Percentiles rank a stretch among this genome's conserved stretches.
phyloP scores from a whole-genome alignment of 1,140 invertebrate genomes.

The Drosophila oshimai region DNA sequence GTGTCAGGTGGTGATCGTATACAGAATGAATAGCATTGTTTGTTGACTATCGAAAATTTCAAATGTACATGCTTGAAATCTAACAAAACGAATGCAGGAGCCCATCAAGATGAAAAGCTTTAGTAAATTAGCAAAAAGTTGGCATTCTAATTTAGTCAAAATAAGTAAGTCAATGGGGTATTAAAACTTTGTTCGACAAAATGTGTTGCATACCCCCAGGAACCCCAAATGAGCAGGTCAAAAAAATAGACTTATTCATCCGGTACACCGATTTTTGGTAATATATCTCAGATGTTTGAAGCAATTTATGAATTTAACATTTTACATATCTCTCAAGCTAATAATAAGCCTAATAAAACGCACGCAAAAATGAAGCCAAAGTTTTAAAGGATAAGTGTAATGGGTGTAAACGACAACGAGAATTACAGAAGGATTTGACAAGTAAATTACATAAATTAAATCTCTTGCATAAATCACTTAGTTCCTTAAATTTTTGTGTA shows the following conservation, averaged over 20 bases:
- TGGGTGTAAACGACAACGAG: conserved; percentile 36
- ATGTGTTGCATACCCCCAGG: conserved; percentile 32
- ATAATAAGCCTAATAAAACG: conserved; percentile 40
- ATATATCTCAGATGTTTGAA: conserved; percentile 16
- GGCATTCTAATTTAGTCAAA: neutral
- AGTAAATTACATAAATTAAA: conserved; percentile 36
- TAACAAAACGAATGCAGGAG: conserved; percentile 41
- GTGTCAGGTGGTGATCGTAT: conserved; percentile 4
- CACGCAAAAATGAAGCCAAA: conserved; percentile 52
- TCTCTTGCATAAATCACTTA: conserved; percentile 1
- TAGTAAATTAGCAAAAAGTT: neutral
- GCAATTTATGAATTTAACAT: conserved; percentile 14
- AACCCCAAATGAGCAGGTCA: neutral
- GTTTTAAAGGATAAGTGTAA: conserved; percentile 19
- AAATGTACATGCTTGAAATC: conserved; percentile 49
- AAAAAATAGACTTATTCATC: neutral
- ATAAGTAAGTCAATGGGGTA: neutral
- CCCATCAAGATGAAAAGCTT: conserved; percentile 2
- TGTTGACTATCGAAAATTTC: conserved; percentile 31
- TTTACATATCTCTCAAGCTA: conserved; percentile 30
- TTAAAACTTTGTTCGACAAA: conserved; percentile 5
- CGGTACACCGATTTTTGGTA: neutral
- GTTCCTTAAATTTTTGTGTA: conserved; percentile 10
- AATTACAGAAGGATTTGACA: conserved; percentile 71
- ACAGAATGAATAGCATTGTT: conserved; percentile 12